Percentiles rank a stretch among this genome's conserved stretches.
Conservation (phyloP, 2,888 invertebrate species). For the Nomada fabriciana region DNA sequence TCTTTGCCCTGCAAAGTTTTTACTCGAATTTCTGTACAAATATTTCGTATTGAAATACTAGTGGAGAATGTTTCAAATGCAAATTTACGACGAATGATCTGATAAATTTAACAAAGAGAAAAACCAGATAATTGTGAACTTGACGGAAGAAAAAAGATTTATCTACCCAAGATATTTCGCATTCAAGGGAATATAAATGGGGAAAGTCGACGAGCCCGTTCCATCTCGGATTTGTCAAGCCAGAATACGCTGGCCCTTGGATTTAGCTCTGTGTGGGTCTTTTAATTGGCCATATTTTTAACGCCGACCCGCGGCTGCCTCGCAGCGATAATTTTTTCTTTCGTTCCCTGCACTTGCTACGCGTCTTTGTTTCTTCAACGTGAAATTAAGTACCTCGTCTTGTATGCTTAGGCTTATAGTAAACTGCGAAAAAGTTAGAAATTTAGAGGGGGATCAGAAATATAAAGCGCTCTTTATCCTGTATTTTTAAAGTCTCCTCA, state of each 20-base stretch:
- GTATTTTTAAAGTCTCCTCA: background rate
- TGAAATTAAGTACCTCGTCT: constrained; percentile 46
- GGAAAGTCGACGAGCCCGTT: constrained; percentile 46
- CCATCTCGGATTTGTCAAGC: constrained; percentile 61
- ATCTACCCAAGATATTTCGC: constrained; percentile 36
- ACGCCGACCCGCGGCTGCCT: constrained; percentile 49
- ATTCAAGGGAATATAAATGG: constrained; percentile 36
- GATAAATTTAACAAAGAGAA: constrained; percentile 35
- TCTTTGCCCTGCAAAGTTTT: no score
- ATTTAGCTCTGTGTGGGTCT: constrained; percentile 52
- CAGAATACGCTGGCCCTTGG: constrained; percentile 50
- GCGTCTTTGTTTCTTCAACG: constrained; percentile 27
- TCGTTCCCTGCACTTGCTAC: constrained; percentile 46
- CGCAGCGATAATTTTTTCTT: constrained; percentile 71
- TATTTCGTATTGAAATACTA: background rate
- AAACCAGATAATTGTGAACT: background rate
- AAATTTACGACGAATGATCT: background rate
- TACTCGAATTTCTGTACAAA: no score
- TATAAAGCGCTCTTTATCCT: background rate
- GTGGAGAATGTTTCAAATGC: background rate
- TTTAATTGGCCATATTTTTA: constrained; percentile 75
- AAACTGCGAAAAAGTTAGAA: constrained; percentile 17
- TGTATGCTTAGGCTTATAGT: constrained; percentile 6
- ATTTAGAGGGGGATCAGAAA: background rate
- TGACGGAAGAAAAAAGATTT: constrained; percentile 31